Conservation (phyloP, 2,113 vertebrate genomes). For the Chionis minor region DNA sequence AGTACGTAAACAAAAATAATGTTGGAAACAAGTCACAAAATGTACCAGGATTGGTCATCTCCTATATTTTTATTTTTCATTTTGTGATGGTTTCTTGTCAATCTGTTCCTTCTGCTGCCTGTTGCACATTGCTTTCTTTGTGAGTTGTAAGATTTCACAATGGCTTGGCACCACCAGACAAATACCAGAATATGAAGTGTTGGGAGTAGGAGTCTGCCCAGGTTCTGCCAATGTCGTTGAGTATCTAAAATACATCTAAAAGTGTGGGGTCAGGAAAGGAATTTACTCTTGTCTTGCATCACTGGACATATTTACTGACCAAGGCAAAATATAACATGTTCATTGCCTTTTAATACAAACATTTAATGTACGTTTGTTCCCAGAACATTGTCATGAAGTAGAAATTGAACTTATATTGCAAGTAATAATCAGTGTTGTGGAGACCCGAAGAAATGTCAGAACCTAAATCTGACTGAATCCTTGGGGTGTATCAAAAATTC, state of each 20-base stretch:
- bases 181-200: background rate
- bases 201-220: background rate
- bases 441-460: background rate
- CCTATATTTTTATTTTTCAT: background rate
- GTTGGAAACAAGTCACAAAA: background rate
- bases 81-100: background rate
- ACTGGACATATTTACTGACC: background rate
- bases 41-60: background rate
- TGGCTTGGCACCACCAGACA: background rate
- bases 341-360: background rate
- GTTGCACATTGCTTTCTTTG: background rate
- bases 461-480: background rate
- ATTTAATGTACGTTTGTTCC: background rate
- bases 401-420: background rate
- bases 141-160: background rate
- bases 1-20: background rate
- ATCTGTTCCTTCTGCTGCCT: background rate
- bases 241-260: background rate
- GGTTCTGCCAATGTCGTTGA: fast-evolving
- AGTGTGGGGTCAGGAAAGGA: background rate
- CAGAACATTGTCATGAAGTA: background rate
- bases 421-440: background rate
- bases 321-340: background rate
- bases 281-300: background rate
- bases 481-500: background rate